A percentile compares a stretch with the other conserved stretches of the same genome.
Evolutionary conservation across 2,797 vertebrate genomes (phyloP).

Genomic region (Garrulus glandarius): DNA sequence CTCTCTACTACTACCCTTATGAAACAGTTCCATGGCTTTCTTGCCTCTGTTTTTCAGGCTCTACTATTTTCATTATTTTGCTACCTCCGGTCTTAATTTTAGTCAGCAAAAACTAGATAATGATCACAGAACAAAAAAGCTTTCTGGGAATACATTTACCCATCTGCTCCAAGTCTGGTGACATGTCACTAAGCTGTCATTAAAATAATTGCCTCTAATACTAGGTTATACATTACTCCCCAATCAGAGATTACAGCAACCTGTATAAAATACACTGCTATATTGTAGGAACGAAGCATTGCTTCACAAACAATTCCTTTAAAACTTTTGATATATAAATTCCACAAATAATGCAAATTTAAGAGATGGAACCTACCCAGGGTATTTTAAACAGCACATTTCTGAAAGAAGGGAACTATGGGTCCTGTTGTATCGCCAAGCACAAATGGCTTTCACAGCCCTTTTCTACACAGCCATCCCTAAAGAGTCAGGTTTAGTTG

Average conservation of each 20-base stretch:
- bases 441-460: not conserved
- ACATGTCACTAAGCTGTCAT: not conserved
- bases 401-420: not conserved
- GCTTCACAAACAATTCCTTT: not conserved
- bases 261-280: not conserved
- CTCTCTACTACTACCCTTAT: not conserved
- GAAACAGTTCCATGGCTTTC: not conserved
- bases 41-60: not conserved
- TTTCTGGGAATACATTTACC: not conserved
- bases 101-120: not conserved
- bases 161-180: not conserved
- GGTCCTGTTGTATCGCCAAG: not conserved
- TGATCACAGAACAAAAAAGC: not conserved
- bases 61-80: not conserved
- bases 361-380: not conserved
- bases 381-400: not conserved
- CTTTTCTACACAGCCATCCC: not conserved
- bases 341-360: not conserved
- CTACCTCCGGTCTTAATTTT: not conserved
- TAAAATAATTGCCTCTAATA: not conserved
- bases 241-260: not conserved
- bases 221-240: not conserved
- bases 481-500: slow-evolving; percentile 31
- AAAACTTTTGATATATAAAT: not conserved
- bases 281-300: not conserved